These are phyloP conservation scores for Tuberolachnus salignus DNA, from an alignment of 2,888 invertebrate species.

Conservation along the genomic window DNA sequence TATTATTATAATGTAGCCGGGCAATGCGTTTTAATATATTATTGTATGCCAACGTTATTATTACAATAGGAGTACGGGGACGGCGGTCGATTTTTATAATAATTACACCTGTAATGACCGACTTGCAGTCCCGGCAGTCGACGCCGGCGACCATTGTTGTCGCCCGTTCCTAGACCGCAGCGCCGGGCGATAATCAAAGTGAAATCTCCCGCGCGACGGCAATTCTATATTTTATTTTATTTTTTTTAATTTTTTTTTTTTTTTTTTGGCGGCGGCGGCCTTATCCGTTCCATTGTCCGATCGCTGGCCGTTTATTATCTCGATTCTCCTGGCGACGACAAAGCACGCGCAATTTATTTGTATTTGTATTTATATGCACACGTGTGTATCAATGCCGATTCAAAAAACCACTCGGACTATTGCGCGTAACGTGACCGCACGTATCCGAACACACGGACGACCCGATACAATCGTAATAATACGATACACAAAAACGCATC, in stretches of 20 bases:
- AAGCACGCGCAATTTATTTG: not conserved
- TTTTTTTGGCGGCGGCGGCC: not conserved
- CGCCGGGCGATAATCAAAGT: constrained; percentile 23
- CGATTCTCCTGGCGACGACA: not conserved
- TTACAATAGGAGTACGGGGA: too few species aligned
- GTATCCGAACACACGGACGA: not conserved
- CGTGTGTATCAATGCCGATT: too few species aligned
- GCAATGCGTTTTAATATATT: too few species aligned
- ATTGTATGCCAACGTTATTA: too few species aligned
- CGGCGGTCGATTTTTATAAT: constrained; percentile 5
- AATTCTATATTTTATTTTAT: not conserved
- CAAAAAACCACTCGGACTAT: too few species aligned
- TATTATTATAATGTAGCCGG: too few species aligned
- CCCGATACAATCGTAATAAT: not conserved
- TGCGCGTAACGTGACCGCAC: constrained; percentile 8
- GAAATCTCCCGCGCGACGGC: constrained; percentile 36
- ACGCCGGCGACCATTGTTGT: not conserved
- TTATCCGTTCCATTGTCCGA: constrained; percentile 25
- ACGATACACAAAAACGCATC: not conserved
- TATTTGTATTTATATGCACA: not conserved
- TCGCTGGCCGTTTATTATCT: not conserved
- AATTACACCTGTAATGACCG: constrained; percentile 38
- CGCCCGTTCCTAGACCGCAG: not conserved
- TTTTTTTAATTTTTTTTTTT: too few species aligned
- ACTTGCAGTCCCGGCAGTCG: not conserved